phyloP scores from a whole-genome alignment of 2,888 invertebrate genomes.

The Xylota sylvarum region DNA sequence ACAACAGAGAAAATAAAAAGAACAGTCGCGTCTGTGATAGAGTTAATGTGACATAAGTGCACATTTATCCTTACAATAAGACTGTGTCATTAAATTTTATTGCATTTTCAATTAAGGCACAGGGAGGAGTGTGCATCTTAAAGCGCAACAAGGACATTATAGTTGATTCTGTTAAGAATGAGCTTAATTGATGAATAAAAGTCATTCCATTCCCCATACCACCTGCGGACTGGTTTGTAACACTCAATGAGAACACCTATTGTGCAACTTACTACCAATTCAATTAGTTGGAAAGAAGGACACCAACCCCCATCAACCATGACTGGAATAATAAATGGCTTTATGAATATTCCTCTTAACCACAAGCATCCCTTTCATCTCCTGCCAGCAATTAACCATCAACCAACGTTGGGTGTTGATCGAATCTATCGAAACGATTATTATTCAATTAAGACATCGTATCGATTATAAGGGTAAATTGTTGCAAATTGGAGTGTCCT shows the following conservation, averaged over 20 bases:
- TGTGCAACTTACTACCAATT: constrained; percentile 53
- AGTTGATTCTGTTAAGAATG: constrained; percentile 25
- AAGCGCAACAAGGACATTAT: constrained; percentile 6
- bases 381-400: constrained; percentile 64
- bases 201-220: neutral
- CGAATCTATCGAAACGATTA: constrained; percentile 74
- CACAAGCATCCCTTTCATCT: constrained; percentile 40
- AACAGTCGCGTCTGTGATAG: constrained; percentile 50
- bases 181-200: constrained; percentile 16
- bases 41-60: constrained; percentile 72
- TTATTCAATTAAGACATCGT: constrained; percentile 75
- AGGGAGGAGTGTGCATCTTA: neutral
- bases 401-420: constrained; percentile 46
- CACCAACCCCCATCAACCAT: neutral
- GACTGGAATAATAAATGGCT: constrained; percentile 54
- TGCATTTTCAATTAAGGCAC: constrained; percentile 65
- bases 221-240: neutral
- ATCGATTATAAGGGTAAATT: constrained; percentile 77
- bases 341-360: constrained; percentile 69
- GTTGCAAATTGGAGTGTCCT: constrained; percentile 73
- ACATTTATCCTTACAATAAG: constrained; percentile 47
- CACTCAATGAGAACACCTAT: constrained; percentile 12
- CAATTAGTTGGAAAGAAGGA: constrained; percentile 31
- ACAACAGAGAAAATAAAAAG: neutral
- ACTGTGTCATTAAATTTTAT: constrained; percentile 68